These are phyloP conservation scores for Chanos chanos DNA, from an alignment of 2,797 vertebrate species.

Conservation along the genomic window DNA sequence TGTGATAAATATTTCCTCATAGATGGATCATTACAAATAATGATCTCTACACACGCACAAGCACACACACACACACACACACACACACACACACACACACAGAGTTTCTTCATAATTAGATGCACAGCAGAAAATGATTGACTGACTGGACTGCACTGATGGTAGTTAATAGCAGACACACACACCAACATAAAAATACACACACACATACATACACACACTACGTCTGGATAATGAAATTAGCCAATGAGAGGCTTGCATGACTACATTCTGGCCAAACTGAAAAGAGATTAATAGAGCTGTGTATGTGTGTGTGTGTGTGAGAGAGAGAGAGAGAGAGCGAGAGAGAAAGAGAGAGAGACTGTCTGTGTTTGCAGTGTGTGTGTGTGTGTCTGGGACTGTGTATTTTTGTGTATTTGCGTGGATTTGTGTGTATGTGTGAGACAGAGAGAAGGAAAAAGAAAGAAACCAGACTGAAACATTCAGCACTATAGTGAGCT, in stretches of 20 bases:
- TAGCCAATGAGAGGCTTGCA: not conserved
- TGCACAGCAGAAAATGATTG: not conserved
- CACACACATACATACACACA: conserved; percentile 5
- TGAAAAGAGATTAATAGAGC: not conserved
- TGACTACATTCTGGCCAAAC: not conserved
- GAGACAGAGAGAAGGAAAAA: conserved; percentile 19
- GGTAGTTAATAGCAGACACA: not conserved
- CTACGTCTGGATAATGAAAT: not conserved
- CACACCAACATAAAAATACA: not conserved
- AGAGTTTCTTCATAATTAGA: not conserved
- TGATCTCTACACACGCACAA: too few species aligned
- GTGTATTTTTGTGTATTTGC: too few species aligned
- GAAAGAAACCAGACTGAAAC: conserved; percentile 35
- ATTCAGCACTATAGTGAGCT: not conserved
- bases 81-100: not conserved
- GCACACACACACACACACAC: conserved; percentile 53
- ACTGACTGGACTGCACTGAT: not conserved
- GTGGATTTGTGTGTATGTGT: too few species aligned
- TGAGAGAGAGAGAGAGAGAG: not conserved
- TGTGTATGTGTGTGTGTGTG: not conserved
- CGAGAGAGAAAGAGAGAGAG: not conserved
- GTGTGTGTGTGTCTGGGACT: too few species aligned
- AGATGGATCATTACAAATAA: too few species aligned
- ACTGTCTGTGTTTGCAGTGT: too few species aligned
- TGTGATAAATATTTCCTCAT: too few species aligned